Percentiles rank a stretch among this genome's conserved stretches.
phyloP scores from a whole-genome alignment of 1,140 invertebrate genomes.

The Meloidogyne chitwoodi region DNA sequence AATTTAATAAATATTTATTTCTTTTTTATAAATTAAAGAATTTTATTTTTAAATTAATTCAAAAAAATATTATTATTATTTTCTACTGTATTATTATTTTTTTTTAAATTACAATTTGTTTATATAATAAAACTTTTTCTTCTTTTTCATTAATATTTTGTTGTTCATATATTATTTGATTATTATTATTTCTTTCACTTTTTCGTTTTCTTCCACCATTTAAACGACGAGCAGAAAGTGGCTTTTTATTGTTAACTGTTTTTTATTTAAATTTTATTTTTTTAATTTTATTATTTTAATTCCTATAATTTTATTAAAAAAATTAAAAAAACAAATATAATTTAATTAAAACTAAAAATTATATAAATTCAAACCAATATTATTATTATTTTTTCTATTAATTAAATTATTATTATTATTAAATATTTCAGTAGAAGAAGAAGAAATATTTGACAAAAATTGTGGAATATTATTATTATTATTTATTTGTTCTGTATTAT shows the following conservation, averaged over 20 bases:
- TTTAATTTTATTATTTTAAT: too few relatives aligned
- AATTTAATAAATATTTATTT: neutral
- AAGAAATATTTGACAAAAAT: neutral
- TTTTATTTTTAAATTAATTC: neutral
- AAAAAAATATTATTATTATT: neutral
- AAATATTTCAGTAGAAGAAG: too few relatives aligned
- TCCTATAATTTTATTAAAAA: too few relatives aligned
- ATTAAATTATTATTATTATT: too few relatives aligned
- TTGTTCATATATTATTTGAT: neutral
- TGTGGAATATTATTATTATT: neutral
- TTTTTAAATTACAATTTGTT: neutral
- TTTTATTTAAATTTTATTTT: too few relatives aligned
- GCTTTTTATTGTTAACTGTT: neutral
- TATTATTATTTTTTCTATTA: neutral
- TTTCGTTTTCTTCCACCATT: neutral
- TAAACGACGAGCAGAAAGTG: neutral
- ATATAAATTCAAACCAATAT: too few relatives aligned
- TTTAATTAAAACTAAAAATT: too few relatives aligned
- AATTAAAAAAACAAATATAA: too few relatives aligned
- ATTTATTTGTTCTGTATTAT: neutral
- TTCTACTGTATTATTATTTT: too few relatives aligned
- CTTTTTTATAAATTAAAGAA: neutral
- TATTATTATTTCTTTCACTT: neutral
- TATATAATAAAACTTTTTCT: neutral
- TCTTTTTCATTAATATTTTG: neutral